These are phyloP conservation scores for Lasius platythorax DNA, from an alignment of 2,888 invertebrate genomes.

Conservation along the genomic window DNA sequence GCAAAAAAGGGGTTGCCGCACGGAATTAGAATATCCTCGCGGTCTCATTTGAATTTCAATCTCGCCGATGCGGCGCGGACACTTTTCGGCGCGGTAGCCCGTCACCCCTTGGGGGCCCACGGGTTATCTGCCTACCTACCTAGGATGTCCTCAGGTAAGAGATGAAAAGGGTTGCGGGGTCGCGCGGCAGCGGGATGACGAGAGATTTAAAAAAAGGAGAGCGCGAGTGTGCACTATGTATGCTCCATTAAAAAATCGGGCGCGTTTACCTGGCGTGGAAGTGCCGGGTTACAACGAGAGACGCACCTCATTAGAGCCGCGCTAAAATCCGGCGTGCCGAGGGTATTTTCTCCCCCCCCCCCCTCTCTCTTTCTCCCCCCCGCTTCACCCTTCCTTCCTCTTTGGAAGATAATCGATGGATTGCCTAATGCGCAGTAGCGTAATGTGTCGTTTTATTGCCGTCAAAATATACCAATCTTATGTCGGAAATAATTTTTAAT, in stretches of 20 bases:
- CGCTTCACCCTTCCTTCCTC: conserved; percentile 26
- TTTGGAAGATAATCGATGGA: conserved; percentile 47
- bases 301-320: conserved; percentile 83
- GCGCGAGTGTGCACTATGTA: conserved; percentile 66
- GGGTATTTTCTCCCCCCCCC: conserved; percentile 49
- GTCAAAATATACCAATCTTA: neutral
- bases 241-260: conserved; percentile 79
- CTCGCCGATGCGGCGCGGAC: conserved; percentile 75
- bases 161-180: conserved; percentile 74
- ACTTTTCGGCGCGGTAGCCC: conserved; percentile 71
- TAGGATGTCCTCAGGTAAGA: conserved; percentile 77
- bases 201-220: conserved; percentile 63
- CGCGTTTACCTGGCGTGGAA: conserved; percentile 73
- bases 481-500: neutral
- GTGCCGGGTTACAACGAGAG: conserved; percentile 48
- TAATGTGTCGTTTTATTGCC: neutral
- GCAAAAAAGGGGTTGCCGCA: conserved; percentile 84
- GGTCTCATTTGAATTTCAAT: conserved; percentile 86
- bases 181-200: conserved; percentile 17
- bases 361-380: conserved; percentile 12
- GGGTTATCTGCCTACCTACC: conserved; percentile 72
- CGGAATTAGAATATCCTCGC: conserved; percentile 86
- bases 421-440: conserved; percentile 20
- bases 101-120: conserved; percentile 63
- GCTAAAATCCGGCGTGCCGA: conserved; percentile 75